Evolutionary conservation across 2,797 vertebrate genomes (phyloP), one percentile per base, ranked within the genome.

Genomic region (Rhinella marina): DNA sequence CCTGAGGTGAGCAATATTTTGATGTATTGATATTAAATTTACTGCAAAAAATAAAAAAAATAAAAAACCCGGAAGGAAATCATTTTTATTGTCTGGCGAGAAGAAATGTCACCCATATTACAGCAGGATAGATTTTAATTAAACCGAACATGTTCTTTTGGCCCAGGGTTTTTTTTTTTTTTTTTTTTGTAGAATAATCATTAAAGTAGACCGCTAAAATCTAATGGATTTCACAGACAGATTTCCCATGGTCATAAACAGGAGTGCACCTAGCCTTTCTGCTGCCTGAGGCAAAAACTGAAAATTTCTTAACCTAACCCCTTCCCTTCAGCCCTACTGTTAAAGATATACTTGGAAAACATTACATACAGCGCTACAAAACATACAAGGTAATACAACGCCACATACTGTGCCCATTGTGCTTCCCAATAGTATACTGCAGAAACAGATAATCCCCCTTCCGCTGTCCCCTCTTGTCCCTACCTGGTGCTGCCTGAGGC

Each of bases 21-120:
- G 59, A 77, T 85, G 16, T 54, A 85, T 64, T 76, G 84, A 61
- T 77, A 75, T 64, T 50, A 85, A 76, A 61, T n/a, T 19, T 62
- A 62, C n/a, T 41, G 50, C 21, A 16, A 48, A 76, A 64, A 77
- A 52, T 32, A n/a, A 77, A 52, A 77, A 23, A 50, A 50, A n/a
- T n/a, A n/a, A n/a, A n/a, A 25, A 54, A n/a, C 11, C 32, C 0
- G 12, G 4, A 77, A 77, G 75, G 23, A 77, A 54, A 54, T 77
- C 1, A 54, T 77, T 77, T 77, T 77, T 77, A 77, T 54, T 52
- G 23, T 25, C 11, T 54, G 50, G 12, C 50, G 25, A 52, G 75
- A 25, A 77, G 23, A n/a, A 54, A 25, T 52, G 23, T 77, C 17
- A 17, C 23, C 23, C 12, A 52, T 23, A 77, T 7, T 77, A 54